phyloP scores from a whole-genome alignment of 2,888 invertebrate genomes.

The Prosopocoilus inquinatus region DNA sequence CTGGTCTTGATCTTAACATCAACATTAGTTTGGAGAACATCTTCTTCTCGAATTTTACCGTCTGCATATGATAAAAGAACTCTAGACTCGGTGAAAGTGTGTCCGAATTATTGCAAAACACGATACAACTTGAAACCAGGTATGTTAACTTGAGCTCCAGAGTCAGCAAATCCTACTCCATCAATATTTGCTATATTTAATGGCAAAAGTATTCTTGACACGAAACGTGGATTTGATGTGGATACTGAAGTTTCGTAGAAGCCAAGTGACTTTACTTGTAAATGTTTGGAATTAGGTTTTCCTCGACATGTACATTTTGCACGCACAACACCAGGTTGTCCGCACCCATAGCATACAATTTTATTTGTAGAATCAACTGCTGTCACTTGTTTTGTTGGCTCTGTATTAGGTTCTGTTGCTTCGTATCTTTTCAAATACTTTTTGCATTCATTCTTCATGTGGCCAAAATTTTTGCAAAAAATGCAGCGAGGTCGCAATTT shows the following conservation, averaged over 20 bases:
- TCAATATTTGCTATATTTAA: constrained; percentile 2
- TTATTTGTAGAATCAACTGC: too few species aligned
- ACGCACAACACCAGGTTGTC: constrained; percentile 10
- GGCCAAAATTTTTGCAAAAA: too few species aligned
- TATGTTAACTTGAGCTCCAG: constrained; percentile 15
- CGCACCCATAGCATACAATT: constrained; percentile 13
- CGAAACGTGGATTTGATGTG: too few species aligned
- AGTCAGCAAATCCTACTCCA: constrained; percentile 16
- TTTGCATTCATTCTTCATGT: too few species aligned
- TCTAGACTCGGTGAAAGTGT: background rate
- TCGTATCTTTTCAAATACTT: too few species aligned
- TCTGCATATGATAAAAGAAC: background rate
- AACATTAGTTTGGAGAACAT: constrained; percentile 6
- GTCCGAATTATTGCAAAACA: constrained; percentile 1
- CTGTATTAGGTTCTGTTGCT: too few species aligned
- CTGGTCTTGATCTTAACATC: constrained; percentile 1
- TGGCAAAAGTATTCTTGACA: background rate
- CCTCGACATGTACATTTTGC: constrained; percentile 7
- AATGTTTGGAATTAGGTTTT: background rate
- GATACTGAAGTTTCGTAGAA: too few species aligned
- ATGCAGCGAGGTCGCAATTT: too few species aligned
- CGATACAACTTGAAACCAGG: constrained; percentile 11
- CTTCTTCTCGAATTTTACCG: background rate
- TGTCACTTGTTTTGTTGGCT: too few species aligned
- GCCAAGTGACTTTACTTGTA: too few species aligned